Evolutionary conservation across 2,797 vertebrate genomes (phyloP), one percentile per base, ranked within the genome.

Genomic region (Antrozous pallidus): DNA sequence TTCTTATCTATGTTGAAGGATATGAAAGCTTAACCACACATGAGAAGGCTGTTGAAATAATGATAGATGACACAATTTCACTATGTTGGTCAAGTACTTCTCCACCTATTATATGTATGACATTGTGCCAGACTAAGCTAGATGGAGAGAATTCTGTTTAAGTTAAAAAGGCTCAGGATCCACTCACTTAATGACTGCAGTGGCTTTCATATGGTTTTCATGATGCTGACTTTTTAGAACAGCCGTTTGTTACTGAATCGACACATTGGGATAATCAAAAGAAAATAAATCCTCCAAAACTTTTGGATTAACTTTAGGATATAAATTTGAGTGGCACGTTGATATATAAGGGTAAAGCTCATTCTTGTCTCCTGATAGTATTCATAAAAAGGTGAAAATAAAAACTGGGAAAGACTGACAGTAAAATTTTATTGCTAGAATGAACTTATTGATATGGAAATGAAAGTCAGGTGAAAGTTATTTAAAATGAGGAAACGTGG

Each of bases 391-490:
- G 88, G 73, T 96, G 95, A 98, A 98, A 97, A 97, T 98, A 96
- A 98, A 98, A 98, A 97, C 96, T 94, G 65, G 84, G 90, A 97
- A 97, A 95, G 96, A 91, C 70, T 94, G 96, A 95, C 92, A 95
- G 96, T 98, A 98, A 98, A 98, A 97, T 92, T 80, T 97, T 98
- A 98, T 97, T 96, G 94, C 95, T 63, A 58, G 84, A 94, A 96
- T 94, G 96, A 98, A 98, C 94, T 96, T 97, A 96, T 91, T 95
- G 92, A 93, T 96, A 96, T 56, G 88, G 92, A 97, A 96, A 96
- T 96, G 95, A 98, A 98, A 98, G 98, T 98, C 97, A 98, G 31
- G 86, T 98, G 95, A 97, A 98, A 98, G 98, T 98, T 97, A 98
- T 73, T 78, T 96, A 97, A 98, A 97, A 79, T 95, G 92, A 97